A percentile compares a stretch with the other conserved stretches of the same genome.
phyloP scores from a whole-genome alignment of 2,888 invertebrate genomes.

The Cantharis rufa region DNA sequence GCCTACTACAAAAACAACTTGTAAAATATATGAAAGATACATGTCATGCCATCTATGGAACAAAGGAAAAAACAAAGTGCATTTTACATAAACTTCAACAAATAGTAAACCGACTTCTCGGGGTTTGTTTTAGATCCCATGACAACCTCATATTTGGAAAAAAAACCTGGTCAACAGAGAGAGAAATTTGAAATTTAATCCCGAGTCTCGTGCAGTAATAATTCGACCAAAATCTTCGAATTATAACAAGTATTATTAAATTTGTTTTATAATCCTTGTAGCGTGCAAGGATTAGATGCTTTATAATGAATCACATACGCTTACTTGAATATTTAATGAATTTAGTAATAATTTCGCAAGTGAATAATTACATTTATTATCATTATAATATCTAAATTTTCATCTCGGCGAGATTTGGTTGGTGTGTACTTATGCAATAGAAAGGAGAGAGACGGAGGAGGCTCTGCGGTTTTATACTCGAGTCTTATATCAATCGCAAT shows the following conservation, averaged over 20 bases:
- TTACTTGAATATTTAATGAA: slow-evolving; percentile 4
- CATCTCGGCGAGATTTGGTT: not conserved
- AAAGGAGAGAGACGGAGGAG: not conserved
- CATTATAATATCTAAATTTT: not conserved
- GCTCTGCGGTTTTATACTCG: slow-evolving; percentile 6
- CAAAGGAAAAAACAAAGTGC: too few species aligned
- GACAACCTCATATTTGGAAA: too few species aligned
- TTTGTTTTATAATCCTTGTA: not conserved
- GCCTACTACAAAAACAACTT: too few species aligned
- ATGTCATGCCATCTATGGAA: too few species aligned
- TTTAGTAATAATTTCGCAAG: not conserved
- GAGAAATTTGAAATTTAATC: not conserved
- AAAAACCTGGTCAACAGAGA: too few species aligned
- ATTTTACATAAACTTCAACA: too few species aligned
- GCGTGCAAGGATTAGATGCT: not conserved
- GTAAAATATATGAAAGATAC: too few species aligned
- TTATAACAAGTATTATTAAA: not conserved
- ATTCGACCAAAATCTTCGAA: not conserved
- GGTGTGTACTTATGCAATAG: not conserved
- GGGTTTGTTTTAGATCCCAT: too few species aligned
- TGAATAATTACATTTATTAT: not conserved
- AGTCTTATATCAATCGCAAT: slow-evolving; percentile 41
- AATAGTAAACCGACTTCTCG: too few species aligned
- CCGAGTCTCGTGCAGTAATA: not conserved
- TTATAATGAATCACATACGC: not conserved